phyloP scores from a whole-genome alignment of 1,140 invertebrate species.

The Lasaia peninsularis region DNA sequence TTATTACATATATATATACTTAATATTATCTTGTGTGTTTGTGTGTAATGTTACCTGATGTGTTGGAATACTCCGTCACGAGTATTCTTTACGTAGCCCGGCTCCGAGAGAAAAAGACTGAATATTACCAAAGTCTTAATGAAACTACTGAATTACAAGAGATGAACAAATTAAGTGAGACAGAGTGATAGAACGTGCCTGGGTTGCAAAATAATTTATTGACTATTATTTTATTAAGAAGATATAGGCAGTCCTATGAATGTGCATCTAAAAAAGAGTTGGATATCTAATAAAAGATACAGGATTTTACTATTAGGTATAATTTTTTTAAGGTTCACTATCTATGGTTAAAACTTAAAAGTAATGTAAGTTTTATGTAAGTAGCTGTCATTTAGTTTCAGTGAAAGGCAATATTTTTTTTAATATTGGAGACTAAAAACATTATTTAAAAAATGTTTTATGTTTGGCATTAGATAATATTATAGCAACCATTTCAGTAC shows the following conservation, averaged over 20 bases:
- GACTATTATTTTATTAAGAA: slow-evolving; percentile 1
- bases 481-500: too few species aligned
- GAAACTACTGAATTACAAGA: slow-evolving; percentile 13
- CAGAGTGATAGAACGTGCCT: slow-evolving; percentile 8
- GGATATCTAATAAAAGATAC: background rate
- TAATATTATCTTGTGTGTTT: background rate
- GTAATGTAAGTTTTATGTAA: too few species aligned
- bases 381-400: background rate
- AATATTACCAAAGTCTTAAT: slow-evolving; percentile 5
- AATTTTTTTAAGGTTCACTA: background rate
- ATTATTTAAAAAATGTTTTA: too few species aligned
- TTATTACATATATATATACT: slow-evolving; percentile 1
- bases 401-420: background rate
- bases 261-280: background rate
- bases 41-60: slow-evolving; percentile 42
- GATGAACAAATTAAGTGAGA: slow-evolving; percentile 1
- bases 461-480: too few species aligned
- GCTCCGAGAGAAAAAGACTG: slow-evolving; percentile 20
- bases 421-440: too few species aligned
- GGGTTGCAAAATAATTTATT: background rate
- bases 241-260: slow-evolving; percentile 7
- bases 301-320: background rate
- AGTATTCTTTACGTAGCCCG: slow-evolving; percentile 49
- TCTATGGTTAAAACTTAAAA: too few species aligned
- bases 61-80: slow-evolving; percentile 59